Conservation (phyloP, 2,113 vertebrate species). For the Aspiorhynchus laticeps region DNA sequence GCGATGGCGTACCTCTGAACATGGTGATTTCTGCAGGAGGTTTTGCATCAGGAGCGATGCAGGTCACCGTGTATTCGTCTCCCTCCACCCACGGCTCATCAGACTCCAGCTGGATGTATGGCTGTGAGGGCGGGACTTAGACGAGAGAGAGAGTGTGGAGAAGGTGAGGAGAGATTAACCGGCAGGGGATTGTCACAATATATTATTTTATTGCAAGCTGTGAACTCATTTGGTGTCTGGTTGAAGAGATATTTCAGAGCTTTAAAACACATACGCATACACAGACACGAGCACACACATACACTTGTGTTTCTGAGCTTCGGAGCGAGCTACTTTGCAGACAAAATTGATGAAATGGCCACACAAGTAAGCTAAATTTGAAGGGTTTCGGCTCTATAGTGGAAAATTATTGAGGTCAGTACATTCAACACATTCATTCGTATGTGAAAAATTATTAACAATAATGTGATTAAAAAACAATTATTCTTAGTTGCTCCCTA, state of each 20-base stretch:
- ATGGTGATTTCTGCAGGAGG: constrained; percentile 78
- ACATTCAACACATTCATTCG: background rate
- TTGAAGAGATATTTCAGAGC: constrained; percentile 36
- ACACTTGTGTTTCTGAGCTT: background rate
- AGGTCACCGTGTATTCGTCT: constrained; percentile 75
- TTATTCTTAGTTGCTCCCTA: too few species aligned
- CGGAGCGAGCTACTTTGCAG: background rate
- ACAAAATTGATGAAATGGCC: background rate
- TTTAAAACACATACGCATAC: background rate
- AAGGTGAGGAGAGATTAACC: constrained; percentile 39
- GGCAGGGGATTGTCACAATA: constrained; percentile 40
- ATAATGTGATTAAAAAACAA: background rate
- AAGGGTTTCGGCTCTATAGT: background rate
- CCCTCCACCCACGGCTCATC: constrained; percentile 81
- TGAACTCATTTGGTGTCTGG: constrained; percentile 42
- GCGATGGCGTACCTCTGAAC: constrained; percentile 75
- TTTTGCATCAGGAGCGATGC: constrained; percentile 78
- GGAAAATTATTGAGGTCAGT: background rate
- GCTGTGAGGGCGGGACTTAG: constrained; percentile 79
- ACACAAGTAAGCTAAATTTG: background rate
- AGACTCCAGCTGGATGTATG: constrained; percentile 66
- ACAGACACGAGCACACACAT: background rate
- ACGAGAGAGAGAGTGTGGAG: constrained; percentile 21
- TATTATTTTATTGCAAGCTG: constrained; percentile 40
- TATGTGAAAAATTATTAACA: background rate